phyloP scores from a whole-genome alignment of 2,888 invertebrate genomes.

The Alcis repandata region DNA sequence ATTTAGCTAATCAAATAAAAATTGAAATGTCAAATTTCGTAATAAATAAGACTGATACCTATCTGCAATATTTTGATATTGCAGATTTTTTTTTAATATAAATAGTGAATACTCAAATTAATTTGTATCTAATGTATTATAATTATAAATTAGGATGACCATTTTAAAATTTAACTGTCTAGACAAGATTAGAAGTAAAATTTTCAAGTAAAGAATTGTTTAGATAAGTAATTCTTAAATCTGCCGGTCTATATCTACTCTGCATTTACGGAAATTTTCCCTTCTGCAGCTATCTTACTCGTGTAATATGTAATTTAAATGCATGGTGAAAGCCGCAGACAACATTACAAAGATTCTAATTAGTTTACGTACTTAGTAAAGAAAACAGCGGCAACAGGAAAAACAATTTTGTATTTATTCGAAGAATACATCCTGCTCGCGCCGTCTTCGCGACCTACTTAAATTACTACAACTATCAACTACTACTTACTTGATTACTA shows the following conservation, averaged over 20 bases:
- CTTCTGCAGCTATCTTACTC: not conserved
- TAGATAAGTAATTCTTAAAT: not conserved
- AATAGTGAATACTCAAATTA: too few species aligned
- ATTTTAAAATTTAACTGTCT: too few species aligned
- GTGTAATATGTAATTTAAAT: slow-evolving; percentile 14
- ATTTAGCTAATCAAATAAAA: too few species aligned
- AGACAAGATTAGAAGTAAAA: not conserved
- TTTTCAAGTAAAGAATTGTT: not conserved
- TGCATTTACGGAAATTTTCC: not conserved
- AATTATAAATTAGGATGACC: too few species aligned
- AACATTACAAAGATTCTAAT: slow-evolving; percentile 12
- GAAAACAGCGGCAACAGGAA: slow-evolving; percentile 10
- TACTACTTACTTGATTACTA: too few species aligned
- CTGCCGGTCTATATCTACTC: not conserved
- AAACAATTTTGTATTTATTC: not conserved
- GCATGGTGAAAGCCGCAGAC: not conserved
- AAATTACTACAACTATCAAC: too few species aligned
- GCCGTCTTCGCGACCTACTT: too few species aligned
- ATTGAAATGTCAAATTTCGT: too few species aligned
- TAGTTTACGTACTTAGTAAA: slow-evolving; percentile 18
- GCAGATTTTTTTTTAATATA: too few species aligned
- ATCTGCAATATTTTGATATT: too few species aligned
- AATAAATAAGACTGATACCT: too few species aligned
- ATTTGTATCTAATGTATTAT: too few species aligned
- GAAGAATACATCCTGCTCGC: not conserved